A percentile compares a stretch with the other conserved stretches of the same genome.
Conservation (phyloP, 2,888 invertebrate species). For the Metopia argyrocephala region DNA sequence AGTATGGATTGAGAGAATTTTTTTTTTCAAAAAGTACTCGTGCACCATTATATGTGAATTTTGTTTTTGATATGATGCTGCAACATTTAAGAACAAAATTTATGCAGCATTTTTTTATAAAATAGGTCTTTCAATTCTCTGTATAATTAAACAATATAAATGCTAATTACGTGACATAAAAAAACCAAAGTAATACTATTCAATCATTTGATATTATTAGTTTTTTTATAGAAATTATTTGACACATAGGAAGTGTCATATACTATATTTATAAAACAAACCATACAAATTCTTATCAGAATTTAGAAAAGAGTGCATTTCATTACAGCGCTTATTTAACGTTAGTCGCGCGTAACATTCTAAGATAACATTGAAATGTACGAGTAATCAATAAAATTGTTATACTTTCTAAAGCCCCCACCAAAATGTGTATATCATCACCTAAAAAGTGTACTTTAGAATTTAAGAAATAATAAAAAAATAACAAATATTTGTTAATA, state of each 20-base stretch:
- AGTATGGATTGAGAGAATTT: no score
- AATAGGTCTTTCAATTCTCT: background rate
- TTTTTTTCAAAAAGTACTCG: no score
- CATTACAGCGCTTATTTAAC: background rate
- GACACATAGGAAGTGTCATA: background rate
- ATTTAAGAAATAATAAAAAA: background rate
- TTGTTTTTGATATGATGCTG: no score
- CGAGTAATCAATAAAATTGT: background rate
- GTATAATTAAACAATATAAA: background rate
- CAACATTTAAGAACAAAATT: background rate
- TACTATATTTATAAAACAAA: background rate
- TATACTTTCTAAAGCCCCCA: background rate
- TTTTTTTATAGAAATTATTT: no score
- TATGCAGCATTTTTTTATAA: no score
- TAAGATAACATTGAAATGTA: slow-evolving; percentile 3
- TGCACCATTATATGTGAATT: no score
- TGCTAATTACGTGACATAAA: background rate
- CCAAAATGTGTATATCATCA: no score
- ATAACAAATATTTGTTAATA: background rate
- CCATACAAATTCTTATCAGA: slow-evolving; percentile 1
- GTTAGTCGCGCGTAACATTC: background rate
- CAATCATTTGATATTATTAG: no score
- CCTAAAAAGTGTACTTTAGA: background rate
- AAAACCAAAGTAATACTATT: background rate
- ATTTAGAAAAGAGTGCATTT: background rate